These are phyloP conservation scores for Naso thynnoides DNA, from an alignment of 2,797 vertebrate species.

Conservation along the genomic window DNA sequence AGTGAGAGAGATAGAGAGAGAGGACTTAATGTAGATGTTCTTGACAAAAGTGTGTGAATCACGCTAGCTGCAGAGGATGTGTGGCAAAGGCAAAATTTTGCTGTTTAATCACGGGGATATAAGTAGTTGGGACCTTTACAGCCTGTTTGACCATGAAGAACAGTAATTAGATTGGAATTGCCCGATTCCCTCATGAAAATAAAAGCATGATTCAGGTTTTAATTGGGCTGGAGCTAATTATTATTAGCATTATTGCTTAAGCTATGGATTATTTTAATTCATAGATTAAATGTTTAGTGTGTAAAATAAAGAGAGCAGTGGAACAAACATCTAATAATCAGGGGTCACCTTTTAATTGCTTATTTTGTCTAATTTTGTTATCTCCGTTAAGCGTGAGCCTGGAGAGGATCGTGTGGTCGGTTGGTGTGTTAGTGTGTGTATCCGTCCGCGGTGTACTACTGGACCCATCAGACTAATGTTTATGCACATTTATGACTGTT, in stretches of 20 bases:
- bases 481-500: too few species aligned
- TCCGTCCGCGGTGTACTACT: too few species aligned
- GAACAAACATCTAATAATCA: not conserved
- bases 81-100: slow-evolving; percentile 4
- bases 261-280: slow-evolving; percentile 23
- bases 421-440: too few species aligned
- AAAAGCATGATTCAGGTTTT: slow-evolving; percentile 6
- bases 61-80: not conserved
- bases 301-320: not conserved
- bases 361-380: not conserved
- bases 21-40: slow-evolving; percentile 15
- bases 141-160: slow-evolving; percentile 9
- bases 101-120: not conserved
- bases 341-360: not conserved
- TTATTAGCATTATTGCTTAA: slow-evolving; percentile 18
- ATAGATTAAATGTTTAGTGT: slow-evolving; percentile 11
- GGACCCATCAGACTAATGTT: too few species aligned
- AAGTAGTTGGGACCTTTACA: not conserved
- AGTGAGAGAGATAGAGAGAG: slow-evolving; percentile 5
- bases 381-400: too few species aligned
- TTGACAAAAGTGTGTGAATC: not conserved
- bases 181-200: slow-evolving; percentile 17
- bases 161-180: slow-evolving; percentile 4
- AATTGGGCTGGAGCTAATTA: not conserved
- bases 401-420: too few species aligned